A percentile compares a stretch with the other conserved stretches of the same genome.
phyloP scores from a whole-genome alignment of 2,113 vertebrate species.

The Phrynosoma platyrhinos region DNA sequence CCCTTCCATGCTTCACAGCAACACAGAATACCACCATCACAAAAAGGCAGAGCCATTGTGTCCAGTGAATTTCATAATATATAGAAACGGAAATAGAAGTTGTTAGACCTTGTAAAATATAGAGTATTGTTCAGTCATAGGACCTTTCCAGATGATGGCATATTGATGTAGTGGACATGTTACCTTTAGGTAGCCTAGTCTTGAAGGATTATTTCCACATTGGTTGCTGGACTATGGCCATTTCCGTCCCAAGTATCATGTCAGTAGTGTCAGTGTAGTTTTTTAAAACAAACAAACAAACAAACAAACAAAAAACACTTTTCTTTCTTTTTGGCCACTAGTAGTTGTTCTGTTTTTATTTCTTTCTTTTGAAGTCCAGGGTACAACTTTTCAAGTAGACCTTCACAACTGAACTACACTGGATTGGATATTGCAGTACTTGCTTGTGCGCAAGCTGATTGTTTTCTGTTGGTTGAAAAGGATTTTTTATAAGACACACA shows the following conservation, averaged over 20 bases:
- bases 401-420: background rate
- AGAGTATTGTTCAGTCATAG: background rate
- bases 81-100: background rate
- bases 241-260: no score
- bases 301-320: no score
- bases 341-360: background rate
- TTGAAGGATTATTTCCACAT: background rate
- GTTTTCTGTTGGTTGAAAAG: background rate
- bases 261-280: background rate
- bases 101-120: slow-evolving; percentile 28
- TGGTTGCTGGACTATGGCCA: background rate
- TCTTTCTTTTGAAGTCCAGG: background rate
- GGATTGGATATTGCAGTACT: background rate
- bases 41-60: no score
- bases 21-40: no score
- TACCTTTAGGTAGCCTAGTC: background rate
- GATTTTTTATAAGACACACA: background rate
- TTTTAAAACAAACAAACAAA: background rate
- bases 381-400: background rate
- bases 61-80: background rate
- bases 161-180: background rate
- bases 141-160: background rate
- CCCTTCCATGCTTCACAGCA: no score
- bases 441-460: background rate
- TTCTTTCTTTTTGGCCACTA: background rate